These are phyloP conservation scores for Bombus fervidus DNA, from an alignment of 1,140 invertebrate genomes.

Conservation along the genomic window DNA sequence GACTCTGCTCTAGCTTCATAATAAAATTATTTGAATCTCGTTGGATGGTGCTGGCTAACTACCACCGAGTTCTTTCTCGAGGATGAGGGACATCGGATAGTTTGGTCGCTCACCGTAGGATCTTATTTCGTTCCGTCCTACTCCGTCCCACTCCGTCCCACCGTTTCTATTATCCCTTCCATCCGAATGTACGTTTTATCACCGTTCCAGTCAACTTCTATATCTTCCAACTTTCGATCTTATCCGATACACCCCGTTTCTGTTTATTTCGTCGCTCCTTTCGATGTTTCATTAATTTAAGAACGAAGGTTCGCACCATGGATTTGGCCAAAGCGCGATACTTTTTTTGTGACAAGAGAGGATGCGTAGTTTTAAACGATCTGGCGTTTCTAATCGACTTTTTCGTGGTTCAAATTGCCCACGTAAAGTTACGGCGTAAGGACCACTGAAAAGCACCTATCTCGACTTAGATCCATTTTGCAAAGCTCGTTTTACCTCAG, in stretches of 20 bases:
- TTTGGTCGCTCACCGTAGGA: slow-evolving; percentile 61
- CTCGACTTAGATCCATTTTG: slow-evolving; percentile 10
- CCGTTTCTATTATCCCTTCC: slow-evolving; percentile 37
- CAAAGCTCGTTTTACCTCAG: slow-evolving; percentile 7
- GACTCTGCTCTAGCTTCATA: slow-evolving; percentile 38
- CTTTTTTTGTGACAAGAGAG: neutral
- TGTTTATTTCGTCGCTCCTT: neutral
- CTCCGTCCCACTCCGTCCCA: neutral
- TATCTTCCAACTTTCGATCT: neutral
- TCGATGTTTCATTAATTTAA: neutral
- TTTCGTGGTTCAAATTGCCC: neutral
- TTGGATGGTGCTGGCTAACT: slow-evolving; percentile 10
- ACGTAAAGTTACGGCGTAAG: neutral
- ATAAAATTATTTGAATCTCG: slow-evolving; percentile 56
- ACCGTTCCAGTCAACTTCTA: slow-evolving; percentile 43
- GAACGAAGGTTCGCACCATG: neutral
- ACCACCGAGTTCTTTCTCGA: slow-evolving; percentile 38
- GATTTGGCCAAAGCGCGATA: neutral
- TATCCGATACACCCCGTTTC: neutral
- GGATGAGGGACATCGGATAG: slow-evolving; percentile 57
- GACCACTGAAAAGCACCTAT: neutral
- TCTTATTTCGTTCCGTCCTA: slow-evolving; percentile 62
- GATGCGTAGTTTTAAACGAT: neutral
- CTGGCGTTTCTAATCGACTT: neutral
- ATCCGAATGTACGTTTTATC: neutral